Conservation (phyloP, 1,140 invertebrate genomes). For the Drosophila mayri region DNA sequence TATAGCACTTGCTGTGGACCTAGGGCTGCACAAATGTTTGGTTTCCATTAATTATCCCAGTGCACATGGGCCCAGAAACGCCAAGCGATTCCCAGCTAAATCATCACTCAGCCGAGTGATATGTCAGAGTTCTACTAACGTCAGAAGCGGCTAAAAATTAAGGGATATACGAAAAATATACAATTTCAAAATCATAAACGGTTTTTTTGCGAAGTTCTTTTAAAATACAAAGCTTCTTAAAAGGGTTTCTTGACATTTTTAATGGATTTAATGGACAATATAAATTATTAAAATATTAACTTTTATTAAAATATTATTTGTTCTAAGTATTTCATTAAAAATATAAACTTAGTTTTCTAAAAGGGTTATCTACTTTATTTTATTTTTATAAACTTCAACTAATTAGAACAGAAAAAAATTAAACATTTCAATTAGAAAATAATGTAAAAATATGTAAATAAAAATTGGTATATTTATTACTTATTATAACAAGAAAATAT, state of each 20-base stretch:
- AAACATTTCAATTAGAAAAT: not conserved
- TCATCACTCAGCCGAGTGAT: constrained; percentile 34
- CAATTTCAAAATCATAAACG: constrained; percentile 8
- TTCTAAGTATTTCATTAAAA: no score
- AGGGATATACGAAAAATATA: constrained; percentile 38
- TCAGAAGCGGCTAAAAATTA: constrained; percentile 20
- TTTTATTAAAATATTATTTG: not conserved
- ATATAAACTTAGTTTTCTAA: not conserved
- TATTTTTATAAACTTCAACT: no score
- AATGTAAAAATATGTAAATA: not conserved
- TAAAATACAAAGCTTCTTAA: not conserved
- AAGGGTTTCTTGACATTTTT: not conserved
- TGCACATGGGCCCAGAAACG: constrained; percentile 4
- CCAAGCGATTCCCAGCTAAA: constrained; percentile 11
- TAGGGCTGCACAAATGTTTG: constrained; percentile 30
- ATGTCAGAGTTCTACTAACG: constrained; percentile 21
- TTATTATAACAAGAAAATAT: not conserved
- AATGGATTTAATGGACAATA: no score
- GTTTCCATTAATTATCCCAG: constrained; percentile 15
- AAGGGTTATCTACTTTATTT: not conserved
- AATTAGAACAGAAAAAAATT: no score
- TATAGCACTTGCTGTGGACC: constrained; percentile 25
- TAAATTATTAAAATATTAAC: no score
- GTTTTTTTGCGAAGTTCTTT: not conserved
- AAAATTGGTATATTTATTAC: not conserved